Conservation (phyloP, 2,888 invertebrate genomes). For the Himalopsyche anomala region DNA sequence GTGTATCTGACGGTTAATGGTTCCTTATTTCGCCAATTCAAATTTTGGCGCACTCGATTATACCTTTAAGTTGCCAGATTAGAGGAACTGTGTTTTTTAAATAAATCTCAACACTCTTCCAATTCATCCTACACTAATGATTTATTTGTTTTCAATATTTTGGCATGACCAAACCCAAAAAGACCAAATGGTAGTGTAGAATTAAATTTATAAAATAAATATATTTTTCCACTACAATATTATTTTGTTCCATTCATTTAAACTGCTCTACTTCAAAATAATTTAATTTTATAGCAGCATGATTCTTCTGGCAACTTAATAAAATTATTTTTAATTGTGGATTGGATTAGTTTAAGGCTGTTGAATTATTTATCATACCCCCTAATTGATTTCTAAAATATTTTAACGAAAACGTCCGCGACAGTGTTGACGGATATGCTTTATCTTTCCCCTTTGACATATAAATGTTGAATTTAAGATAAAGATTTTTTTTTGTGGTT, state of each 20-base stretch:
- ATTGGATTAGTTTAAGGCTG: not conserved
- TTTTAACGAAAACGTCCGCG: not conserved
- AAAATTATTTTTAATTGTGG: constrained; percentile 26
- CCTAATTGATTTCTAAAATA: not conserved
- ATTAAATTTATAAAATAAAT: no score
- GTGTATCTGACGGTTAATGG: constrained; percentile 34
- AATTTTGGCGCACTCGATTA: constrained; percentile 16
- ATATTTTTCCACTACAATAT: no score
- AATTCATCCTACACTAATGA: no score
- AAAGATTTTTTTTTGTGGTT: not conserved
- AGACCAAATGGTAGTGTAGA: no score
- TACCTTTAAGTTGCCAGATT: not conserved
- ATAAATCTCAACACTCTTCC: no score
- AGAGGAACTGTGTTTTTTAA: not conserved
- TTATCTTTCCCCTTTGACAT: constrained; percentile 19
- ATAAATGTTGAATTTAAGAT: constrained; percentile 9
- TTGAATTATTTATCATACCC: not conserved
- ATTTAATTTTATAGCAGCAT: no score
- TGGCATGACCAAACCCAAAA: no score
- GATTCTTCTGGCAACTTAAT: constrained; percentile 7
- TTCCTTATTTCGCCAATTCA: not conserved
- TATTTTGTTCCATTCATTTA: no score
- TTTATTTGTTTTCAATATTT: no score
- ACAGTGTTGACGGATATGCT: constrained; percentile 9
- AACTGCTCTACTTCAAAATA: no score